These are phyloP conservation scores for Premnoplex brunnescens DNA, from an alignment of 2,797 vertebrate genomes.

Conservation along the genomic window DNA sequence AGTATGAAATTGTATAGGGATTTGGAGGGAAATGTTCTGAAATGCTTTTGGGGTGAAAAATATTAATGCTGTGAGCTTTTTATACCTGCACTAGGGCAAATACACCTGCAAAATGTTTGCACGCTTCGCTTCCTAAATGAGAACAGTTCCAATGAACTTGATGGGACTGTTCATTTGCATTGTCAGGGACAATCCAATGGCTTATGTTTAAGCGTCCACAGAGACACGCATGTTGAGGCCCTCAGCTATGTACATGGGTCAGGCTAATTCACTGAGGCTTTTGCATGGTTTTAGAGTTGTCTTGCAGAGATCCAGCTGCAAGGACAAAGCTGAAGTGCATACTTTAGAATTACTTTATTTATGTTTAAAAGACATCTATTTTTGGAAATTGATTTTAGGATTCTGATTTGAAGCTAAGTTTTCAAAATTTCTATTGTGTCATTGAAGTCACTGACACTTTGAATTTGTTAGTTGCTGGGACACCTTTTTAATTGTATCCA, in stretches of 20 bases:
- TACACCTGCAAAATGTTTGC: background rate
- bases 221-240: accelerated
- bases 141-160: background rate
- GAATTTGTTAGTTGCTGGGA: background rate
- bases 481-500: background rate
- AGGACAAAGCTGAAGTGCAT: background rate
- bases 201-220: background rate
- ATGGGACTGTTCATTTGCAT: background rate
- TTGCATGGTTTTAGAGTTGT: background rate
- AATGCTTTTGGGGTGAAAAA: background rate
- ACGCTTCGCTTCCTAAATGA: background rate
- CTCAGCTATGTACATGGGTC: background rate
- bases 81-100: background rate
- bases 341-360: background rate
- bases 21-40: background rate
- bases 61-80: background rate
- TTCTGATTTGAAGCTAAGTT: background rate
- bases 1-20: background rate
- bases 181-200: background rate
- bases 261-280: background rate
- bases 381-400: background rate
- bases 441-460: background rate
- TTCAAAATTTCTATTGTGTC: background rate
- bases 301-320: background rate
- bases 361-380: background rate